Conservation (phyloP, 2,888 invertebrate species). For the Papilio gigon region DNA sequence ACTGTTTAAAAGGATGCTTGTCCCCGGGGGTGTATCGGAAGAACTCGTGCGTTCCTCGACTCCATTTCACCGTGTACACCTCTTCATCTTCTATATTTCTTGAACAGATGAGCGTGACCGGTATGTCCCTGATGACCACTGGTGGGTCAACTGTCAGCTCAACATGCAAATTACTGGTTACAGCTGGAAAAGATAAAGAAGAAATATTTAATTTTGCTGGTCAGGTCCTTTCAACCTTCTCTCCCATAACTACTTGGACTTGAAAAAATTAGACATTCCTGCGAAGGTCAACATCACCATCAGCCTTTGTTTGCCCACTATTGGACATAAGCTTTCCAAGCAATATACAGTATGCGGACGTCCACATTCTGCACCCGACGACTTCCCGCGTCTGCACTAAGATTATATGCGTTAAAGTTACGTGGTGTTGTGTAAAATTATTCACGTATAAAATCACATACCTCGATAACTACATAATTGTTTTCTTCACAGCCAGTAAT, state of each 20-base stretch:
- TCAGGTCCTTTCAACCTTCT: neutral
- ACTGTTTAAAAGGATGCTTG: slow-evolving; percentile 87
- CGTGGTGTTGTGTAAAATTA: too few species aligned
- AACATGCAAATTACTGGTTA: slow-evolving; percentile 87
- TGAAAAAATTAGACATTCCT: too few species aligned
- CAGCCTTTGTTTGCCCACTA: too few species aligned
- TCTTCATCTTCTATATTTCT: slow-evolving; percentile 89
- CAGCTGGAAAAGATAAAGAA: slow-evolving; percentile 69
- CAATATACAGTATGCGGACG: too few species aligned
- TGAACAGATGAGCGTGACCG: slow-evolving; percentile 87
- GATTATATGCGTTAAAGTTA: too few species aligned
- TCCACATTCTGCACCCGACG: too few species aligned
- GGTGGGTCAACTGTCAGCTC: slow-evolving; percentile 86
- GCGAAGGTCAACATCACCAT: too few species aligned
- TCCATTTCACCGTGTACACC: slow-evolving; percentile 94
- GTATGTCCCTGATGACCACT: slow-evolving; percentile 85
- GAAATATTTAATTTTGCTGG: neutral
- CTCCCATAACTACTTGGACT: neutral
- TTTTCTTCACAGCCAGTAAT: too few species aligned
- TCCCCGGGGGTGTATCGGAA: slow-evolving; percentile 91
- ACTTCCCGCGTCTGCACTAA: too few species aligned
- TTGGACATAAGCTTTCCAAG: too few species aligned
- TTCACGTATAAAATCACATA: too few species aligned
- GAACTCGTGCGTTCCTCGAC: slow-evolving; percentile 91
- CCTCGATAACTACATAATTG: too few species aligned